Evolutionary conservation across 2,797 vertebrate genomes (phyloP).

Genomic region (Neomorphus geoffroyi): DNA sequence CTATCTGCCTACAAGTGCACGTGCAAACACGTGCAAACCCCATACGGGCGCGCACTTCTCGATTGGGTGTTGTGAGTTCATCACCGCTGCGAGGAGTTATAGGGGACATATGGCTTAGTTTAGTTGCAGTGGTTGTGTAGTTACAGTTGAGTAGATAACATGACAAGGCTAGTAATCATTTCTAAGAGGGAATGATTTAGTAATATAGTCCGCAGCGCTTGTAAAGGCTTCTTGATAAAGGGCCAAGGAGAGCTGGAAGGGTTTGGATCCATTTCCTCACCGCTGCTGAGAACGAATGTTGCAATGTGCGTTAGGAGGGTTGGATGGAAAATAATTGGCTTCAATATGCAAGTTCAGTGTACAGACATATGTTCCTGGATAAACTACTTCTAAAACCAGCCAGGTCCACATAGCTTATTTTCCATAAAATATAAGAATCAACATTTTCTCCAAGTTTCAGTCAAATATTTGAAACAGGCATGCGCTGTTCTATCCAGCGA

Average conservation of each 20-base stretch:
- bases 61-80: not conserved
- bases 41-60: fast-evolving
- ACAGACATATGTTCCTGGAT: constrained; percentile 54
- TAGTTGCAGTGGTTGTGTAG: not conserved
- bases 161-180: not conserved
- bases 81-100: not conserved
- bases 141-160: constrained; percentile 40
- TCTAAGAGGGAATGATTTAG: constrained; percentile 29
- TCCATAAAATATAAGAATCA: not conserved
- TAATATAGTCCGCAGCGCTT: not conserved
- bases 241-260: constrained; percentile 43
- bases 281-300: not conserved
- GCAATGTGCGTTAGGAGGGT: not conserved
- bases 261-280: constrained; percentile 14
- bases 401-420: not conserved
- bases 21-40: not conserved
- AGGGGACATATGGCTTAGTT: constrained; percentile 3
- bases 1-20: fast-evolving
- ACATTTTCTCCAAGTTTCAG: not conserved
- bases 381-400: not conserved
- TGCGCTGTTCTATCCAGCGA: fast-evolving
- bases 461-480: not conserved
- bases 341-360: not conserved
- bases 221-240: constrained; percentile 35
- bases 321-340: constrained; percentile 54